Base-by-base conservation (phyloP, 2,888 invertebrate genomes). In the Amiota minor region DNA sequence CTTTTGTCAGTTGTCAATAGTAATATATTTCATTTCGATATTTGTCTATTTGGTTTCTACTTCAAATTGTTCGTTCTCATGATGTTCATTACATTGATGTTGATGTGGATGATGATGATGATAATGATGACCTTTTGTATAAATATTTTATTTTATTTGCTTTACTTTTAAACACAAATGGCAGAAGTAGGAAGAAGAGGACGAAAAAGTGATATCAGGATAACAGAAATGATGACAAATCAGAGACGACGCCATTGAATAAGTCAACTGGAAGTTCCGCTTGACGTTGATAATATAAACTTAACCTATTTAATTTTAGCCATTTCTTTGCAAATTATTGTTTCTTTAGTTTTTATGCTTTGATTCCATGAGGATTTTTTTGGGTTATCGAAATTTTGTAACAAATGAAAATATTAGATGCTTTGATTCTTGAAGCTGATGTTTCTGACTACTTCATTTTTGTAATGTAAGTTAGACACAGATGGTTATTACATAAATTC, bases 81-180 rank as follows among this genome's bases (percentile, higher is more conserved):
- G 23, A 9, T 35, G 12, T 35, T 62, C 53, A 53, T 53, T 0
- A 12, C 12, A 14, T 8, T 23, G 14, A 45, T 35, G 12, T 9
- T 2, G 23, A 23, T 62, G 61, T 23, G 12, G 16, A 45, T 62
- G 45, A 12, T 62, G 35, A 20, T 59, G 59, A n/a, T n/a, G n/a
- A n/a, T n/a, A n/a, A 16, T 18, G 18, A 59, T 45, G 23, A 67
- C 46, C 67, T 68, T 68, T 35, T 14, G 6, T 12, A 46, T 46
- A 67, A 67, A 67, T 67, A 67, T 67, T 67, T 49, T 20, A 20
- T 67, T 67, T 67, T 67, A 67, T 67, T 53, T 53, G 47, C 50
- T 68, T 68, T 23, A 14, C 23, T 23, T 68, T 50, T 49, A 65
- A 62, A 16, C 62, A 62, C 11, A 18, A 8, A 14, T 59, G n/a